Percentiles rank a stretch among this genome's conserved stretches.
Conservation (phyloP, 2,888 invertebrate species). For the Dynastes hyllus region DNA sequence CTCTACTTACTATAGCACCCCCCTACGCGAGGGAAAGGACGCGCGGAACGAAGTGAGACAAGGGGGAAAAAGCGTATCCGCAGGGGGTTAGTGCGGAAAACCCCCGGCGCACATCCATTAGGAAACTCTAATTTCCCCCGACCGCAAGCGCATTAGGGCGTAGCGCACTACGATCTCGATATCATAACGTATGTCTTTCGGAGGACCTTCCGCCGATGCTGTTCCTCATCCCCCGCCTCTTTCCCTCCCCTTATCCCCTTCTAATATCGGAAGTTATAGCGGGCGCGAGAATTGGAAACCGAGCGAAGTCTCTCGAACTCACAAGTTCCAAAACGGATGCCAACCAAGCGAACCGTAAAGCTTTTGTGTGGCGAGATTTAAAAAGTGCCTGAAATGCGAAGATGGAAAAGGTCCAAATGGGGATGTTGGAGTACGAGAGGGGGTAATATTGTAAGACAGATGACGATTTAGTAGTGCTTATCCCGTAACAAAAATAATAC, state of each 20-base stretch:
- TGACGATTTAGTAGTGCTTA: too few relatives aligned
- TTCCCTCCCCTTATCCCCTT: neutral
- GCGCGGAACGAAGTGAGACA: neutral
- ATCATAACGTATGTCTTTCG: slow-evolving; percentile 37
- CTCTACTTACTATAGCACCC: too few relatives aligned
- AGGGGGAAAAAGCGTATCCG: slow-evolving; percentile 1
- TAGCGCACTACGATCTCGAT: slow-evolving; percentile 18
- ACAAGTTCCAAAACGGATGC: slow-evolving; percentile 52
- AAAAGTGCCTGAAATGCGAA: slow-evolving; percentile 48
- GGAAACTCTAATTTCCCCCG: slow-evolving; percentile 36
- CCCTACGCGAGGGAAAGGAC: neutral
- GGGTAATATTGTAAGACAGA: too few relatives aligned
- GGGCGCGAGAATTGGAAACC: slow-evolving; percentile 45
- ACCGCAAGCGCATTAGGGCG: slow-evolving; percentile 24
- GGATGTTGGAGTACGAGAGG: too few relatives aligned
- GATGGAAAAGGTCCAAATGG: too few relatives aligned
- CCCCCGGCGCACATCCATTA: slow-evolving; percentile 22
- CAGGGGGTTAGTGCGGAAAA: slow-evolving; percentile 3
- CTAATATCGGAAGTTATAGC: slow-evolving; percentile 30
- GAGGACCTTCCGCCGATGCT: slow-evolving; percentile 5
- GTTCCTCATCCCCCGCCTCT: too few relatives aligned
- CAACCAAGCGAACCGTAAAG: slow-evolving; percentile 54
- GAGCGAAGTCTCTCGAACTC: neutral
- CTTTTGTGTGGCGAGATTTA: slow-evolving; percentile 56
- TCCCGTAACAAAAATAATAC: too few relatives aligned